Conservation (phyloP, 1,140 invertebrate genomes). For the Cataglyphis hispanica region DNA sequence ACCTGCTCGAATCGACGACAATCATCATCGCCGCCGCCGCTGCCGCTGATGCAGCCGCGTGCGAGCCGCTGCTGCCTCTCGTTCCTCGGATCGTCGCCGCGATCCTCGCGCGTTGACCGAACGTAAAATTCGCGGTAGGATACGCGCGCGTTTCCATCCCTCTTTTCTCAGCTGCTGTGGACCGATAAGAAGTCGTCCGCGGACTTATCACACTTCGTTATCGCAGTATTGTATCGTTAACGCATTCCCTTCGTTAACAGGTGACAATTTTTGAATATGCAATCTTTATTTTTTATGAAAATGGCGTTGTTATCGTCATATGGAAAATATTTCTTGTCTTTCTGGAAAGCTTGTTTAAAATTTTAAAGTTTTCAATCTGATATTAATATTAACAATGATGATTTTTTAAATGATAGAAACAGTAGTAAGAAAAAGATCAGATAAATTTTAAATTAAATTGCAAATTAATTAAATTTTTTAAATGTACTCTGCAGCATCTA, state of each 20-base stretch:
- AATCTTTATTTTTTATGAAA: background rate
- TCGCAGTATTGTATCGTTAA: background rate
- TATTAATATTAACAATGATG: background rate
- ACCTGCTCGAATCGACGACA: slow-evolving; percentile 23
- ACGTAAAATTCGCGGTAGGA: slow-evolving; percentile 8
- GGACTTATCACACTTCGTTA: background rate
- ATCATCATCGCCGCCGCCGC: background rate
- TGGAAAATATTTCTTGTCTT: background rate
- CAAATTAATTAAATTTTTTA: too few relatives aligned
- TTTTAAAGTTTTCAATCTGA: background rate
- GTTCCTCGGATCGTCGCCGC: slow-evolving; percentile 33
- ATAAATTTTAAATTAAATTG: background rate
- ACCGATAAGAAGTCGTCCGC: background rate
- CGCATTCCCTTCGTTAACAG: slow-evolving; percentile 17
- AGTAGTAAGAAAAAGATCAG: background rate
- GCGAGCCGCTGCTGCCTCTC: slow-evolving; percentile 33
- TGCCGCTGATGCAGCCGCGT: slow-evolving; percentile 42
- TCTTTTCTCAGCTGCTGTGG: background rate
- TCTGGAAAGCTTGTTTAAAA: background rate
- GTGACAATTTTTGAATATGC: background rate
- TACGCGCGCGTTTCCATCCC: background rate
- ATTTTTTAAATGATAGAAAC: background rate
- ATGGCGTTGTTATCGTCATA: background rate
- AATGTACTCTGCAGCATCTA: background rate
- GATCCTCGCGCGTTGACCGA: slow-evolving; percentile 33